Percentiles rank a stretch among this genome's conserved stretches.
These are phyloP conservation scores for Mylabris sibirica DNA, from an alignment of 2,888 invertebrate species.

Conservation along the genomic window DNA sequence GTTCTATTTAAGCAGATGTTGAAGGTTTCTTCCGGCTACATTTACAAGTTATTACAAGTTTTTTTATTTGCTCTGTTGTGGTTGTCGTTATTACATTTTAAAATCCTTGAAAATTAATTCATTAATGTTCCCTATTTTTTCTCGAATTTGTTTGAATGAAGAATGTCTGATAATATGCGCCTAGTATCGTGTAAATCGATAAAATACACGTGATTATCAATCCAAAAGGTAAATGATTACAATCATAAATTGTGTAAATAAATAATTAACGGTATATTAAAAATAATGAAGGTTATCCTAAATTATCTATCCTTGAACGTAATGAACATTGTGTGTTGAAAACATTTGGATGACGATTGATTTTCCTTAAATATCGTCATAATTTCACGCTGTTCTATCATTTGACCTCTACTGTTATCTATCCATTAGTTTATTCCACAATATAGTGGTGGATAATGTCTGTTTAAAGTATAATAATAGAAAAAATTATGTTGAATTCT, in stretches of 20 bases:
- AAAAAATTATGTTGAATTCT: too few species aligned
- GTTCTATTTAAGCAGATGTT: slow-evolving; percentile 8
- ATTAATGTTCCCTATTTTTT: neutral
- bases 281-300: neutral
- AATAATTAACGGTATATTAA: neutral
- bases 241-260: neutral
- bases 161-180: neutral
- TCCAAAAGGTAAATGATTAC: neutral
- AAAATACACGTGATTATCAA: slow-evolving; percentile 8
- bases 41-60: neutral
- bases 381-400: too few species aligned
- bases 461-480: too few species aligned
- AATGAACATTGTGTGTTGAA: too few species aligned
- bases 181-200: neutral
- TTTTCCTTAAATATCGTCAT: too few species aligned
- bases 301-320: too few species aligned
- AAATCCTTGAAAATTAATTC: slow-evolving; percentile 9
- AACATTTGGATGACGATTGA: too few species aligned
- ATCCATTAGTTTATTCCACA: too few species aligned
- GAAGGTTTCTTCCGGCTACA: neutral
- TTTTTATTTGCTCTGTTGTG: neutral
- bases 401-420: too few species aligned
- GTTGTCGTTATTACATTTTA: neutral
- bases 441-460: too few species aligned
- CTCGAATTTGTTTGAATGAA: neutral